Evolutionary conservation across 1,140 invertebrate species (phyloP), one percentile per base, ranked within the genome.

Genomic region (Hetaerina americana): DNA sequence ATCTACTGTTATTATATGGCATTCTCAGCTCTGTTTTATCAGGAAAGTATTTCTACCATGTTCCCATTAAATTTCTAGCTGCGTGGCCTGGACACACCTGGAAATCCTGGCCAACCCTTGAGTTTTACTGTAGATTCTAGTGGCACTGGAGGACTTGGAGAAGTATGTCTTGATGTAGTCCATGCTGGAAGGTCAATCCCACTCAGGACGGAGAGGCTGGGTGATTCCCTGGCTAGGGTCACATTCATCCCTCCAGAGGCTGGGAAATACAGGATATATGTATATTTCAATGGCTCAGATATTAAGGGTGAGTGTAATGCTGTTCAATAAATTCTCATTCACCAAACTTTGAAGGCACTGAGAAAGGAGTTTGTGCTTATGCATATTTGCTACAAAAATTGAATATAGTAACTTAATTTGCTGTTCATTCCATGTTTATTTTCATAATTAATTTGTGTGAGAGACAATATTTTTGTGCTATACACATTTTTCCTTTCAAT

Each of bases 261-360:
- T 66, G 97, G 96, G 66, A 95, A 95, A 80, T 97, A 99, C 81
- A 87, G 92, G 69, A 87, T 98, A 29, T 95, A 96, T 78, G 88
- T 97, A 18, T 96, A 95, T 77, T 98, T 97, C 79, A 98, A 98
- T 80, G 94, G 94, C 5, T 91, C 92, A 75, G 95, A 97, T 78
- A 92, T 98, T n/a, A 92, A 93, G 84, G 95, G 96, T 80, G 90
- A 88, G 77, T 28, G 24, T 26, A 70, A n/a, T n/a, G n/a, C n/a
- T n/a, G n/a, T n/a, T n/a, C n/a, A n/a, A n/a, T n/a, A n/a, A n/a
- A 25, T 69, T 71, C 72, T 71, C 26, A 40, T 10, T 57, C n/a
- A 12, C 68, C 22, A 66, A 72, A 26, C 10, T 73, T 24, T 29
- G 26, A 49, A 73, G 18, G 26, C 28, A 26, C n/a, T n/a, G n/a